Conservation (phyloP, 2,888 invertebrate genomes). For the Spilarctia lutea region DNA sequence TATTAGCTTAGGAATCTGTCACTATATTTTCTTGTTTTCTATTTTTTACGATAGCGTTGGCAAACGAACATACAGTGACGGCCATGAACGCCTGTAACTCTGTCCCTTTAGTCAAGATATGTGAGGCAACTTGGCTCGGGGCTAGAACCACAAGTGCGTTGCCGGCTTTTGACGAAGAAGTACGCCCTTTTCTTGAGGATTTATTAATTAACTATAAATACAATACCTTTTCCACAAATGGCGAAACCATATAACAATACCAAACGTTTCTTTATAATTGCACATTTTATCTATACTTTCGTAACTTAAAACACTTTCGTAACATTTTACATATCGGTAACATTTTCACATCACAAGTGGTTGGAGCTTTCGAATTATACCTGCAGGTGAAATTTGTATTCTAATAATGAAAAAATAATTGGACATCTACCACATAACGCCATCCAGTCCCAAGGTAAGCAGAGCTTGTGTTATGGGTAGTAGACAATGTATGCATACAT, state of each 20-base stretch:
- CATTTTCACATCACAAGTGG: background rate
- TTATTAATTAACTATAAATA: background rate
- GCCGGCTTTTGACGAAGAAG: background rate
- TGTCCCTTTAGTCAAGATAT: too few species aligned
- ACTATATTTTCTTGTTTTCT: background rate
- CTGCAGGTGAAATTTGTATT: background rate
- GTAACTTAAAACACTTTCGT: conserved; percentile 2
- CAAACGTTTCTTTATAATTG: conserved; percentile 14
- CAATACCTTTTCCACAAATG: conserved; percentile 14
- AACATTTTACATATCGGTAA: background rate
- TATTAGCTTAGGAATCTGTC: background rate
- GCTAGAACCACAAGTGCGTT: too few species aligned
- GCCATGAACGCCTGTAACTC: background rate
- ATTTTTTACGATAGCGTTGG: background rate
- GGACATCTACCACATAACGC: too few species aligned
- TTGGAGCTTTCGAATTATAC: background rate
- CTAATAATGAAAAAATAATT: too few species aligned
- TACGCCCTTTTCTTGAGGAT: background rate
- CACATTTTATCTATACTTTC: conserved; percentile 19
- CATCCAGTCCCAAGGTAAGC: too few species aligned
- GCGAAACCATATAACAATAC: conserved; percentile 9
- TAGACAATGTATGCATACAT: too few species aligned
- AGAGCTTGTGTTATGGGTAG: too few species aligned
- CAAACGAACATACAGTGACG: background rate
- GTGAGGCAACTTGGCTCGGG: too few species aligned